Evolutionary conservation across 2,797 vertebrate species (phyloP).

Genomic region (Ptychobarbus kaznakovi): DNA sequence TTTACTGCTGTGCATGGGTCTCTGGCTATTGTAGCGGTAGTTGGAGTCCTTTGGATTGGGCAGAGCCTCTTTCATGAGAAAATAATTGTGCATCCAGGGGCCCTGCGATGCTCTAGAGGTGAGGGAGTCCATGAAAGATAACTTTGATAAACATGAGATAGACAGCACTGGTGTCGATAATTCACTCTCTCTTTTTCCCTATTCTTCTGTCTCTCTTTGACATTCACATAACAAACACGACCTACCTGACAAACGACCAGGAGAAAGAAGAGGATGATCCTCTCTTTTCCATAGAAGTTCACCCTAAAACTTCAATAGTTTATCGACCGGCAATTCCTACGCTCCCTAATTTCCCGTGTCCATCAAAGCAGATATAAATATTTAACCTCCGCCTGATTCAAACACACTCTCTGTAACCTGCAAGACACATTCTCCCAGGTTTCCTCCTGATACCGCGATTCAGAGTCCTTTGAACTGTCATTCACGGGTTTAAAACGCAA

Average conservation of each 20-base stretch:
- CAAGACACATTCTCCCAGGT: constrained; percentile 28
- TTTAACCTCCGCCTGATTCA: constrained; percentile 32
- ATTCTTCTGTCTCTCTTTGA: constrained; percentile 5
- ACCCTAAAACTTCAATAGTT: constrained; percentile 19
- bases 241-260: constrained; percentile 40
- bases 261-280: constrained; percentile 3
- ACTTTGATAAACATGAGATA: constrained; percentile 62
- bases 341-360: not conserved
- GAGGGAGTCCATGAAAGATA: constrained; percentile 56
- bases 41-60: constrained; percentile 51
- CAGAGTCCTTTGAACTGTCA: constrained; percentile 43
- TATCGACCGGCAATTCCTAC: not conserved
- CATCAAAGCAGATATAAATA: constrained; percentile 38
- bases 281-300: not conserved
- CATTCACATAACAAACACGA: constrained; percentile 26
- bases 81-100: constrained; percentile 63
- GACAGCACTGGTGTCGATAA: constrained; percentile 49
- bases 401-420: constrained; percentile 17
- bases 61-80: constrained; percentile 52
- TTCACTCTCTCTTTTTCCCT: constrained; percentile 16
- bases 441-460: constrained; percentile 5
- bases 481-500: constrained; percentile 6
- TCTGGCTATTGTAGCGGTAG: not conserved
- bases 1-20: not conserved
- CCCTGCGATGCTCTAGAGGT: constrained; percentile 55